Evolutionary conservation across 2,888 invertebrate genomes (phyloP).

Genomic region (Galerucella nymphaeae): DNA sequence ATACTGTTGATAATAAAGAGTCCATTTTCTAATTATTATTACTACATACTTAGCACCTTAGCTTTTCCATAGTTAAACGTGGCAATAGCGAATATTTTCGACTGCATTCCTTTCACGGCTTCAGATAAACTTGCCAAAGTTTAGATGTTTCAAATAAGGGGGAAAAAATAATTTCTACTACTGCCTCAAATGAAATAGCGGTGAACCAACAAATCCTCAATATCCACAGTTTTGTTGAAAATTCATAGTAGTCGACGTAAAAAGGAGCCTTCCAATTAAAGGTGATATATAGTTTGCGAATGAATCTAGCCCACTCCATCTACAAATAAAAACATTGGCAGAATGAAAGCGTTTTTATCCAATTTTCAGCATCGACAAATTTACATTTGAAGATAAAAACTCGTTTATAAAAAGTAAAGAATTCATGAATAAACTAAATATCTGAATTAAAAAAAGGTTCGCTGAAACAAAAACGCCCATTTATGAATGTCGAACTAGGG

Average conservation of each 20-base stretch:
- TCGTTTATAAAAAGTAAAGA: not conserved
- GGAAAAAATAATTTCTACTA: too few relatives aligned
- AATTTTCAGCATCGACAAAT: constrained; percentile 6
- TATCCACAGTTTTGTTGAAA: too few relatives aligned
- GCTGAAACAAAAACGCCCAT: not conserved
- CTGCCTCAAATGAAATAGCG: too few relatives aligned
- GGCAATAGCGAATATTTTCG: too few relatives aligned
- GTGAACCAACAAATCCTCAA: too few relatives aligned
- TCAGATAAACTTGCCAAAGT: too few relatives aligned
- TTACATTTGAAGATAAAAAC: constrained; percentile 11
- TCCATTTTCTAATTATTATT: too few relatives aligned
- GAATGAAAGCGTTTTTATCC: not conserved
- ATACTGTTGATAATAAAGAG: too few relatives aligned
- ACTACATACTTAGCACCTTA: too few relatives aligned
- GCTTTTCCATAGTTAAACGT: too few relatives aligned
- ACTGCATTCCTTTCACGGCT: too few relatives aligned
- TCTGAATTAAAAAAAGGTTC: not conserved
- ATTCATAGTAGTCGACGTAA: not conserved
- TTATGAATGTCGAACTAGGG: constrained; percentile 2
- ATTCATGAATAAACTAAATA: not conserved
- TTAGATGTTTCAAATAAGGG: too few relatives aligned
- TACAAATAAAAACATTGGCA: constrained; percentile 4
- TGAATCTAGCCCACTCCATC: not conserved
- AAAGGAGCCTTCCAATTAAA: not conserved
- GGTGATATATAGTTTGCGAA: not conserved